A percentile compares a stretch with the other conserved stretches of the same genome.
Conservation (phyloP, 2,113 vertebrate species). For the Poeciliopsis turrubarensis region DNA sequence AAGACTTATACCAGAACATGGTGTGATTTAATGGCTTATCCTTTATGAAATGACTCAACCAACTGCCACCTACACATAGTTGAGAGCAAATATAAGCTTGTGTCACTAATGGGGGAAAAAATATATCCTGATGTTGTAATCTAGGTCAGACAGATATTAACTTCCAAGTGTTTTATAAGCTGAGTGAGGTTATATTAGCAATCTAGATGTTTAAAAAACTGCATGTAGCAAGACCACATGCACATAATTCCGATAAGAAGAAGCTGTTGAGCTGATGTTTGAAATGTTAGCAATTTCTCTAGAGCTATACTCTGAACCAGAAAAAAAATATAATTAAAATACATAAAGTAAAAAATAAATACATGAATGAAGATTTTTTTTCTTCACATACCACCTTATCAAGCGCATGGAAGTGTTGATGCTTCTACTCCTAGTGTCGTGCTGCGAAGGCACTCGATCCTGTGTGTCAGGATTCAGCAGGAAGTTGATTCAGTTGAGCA, state of each 20-base stretch:
- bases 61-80: conserved; percentile 58
- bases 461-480: conserved; percentile 69
- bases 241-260: conserved; percentile 49
- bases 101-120: conserved; percentile 64
- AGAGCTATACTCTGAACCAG: conserved; percentile 13
- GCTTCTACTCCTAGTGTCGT: conserved; percentile 42
- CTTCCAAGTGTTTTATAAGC: conserved; percentile 52
- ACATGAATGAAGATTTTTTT: conserved; percentile 18
- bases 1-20: conserved; percentile 21
- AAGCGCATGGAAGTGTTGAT: conserved; percentile 25
- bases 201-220: conserved; percentile 51
- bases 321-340: conserved; percentile 12
- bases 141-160: conserved; percentile 57
- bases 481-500: conserved; percentile 74
- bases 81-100: conserved; percentile 62
- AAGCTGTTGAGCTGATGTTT: background rate
- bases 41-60: conserved; percentile 57
- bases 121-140: conserved; percentile 65
- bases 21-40: conserved; percentile 50
- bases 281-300: conserved; percentile 10
- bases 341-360: conserved; percentile 24
- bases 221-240: conserved; percentile 38
- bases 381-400: conserved; percentile 24
- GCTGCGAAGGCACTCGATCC: conserved; percentile 43
- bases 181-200: conserved; percentile 57